Conservation (phyloP, 2,888 invertebrate genomes). For the Chrysomela aeneicollis region DNA sequence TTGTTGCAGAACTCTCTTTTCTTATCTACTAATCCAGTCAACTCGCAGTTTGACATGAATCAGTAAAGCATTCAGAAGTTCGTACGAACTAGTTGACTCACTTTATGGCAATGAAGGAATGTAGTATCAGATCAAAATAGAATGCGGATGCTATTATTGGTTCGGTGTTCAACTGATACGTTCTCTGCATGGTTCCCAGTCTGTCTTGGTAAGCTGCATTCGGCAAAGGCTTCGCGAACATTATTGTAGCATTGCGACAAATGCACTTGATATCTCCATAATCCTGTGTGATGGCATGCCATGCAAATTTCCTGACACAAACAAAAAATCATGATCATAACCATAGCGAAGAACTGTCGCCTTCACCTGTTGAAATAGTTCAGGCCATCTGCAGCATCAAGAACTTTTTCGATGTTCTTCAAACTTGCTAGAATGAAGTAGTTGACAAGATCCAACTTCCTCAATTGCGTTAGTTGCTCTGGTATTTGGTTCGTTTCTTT, state of each 20-base stretch:
- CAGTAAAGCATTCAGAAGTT: no score
- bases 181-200: slow-evolving; percentile 73
- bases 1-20: not conserved
- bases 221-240: slow-evolving; percentile 77
- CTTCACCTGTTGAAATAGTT: slow-evolving; percentile 70
- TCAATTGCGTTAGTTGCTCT: slow-evolving; percentile 74
- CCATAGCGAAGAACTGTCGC: not conserved
- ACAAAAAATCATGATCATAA: not conserved
- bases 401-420: slow-evolving; percentile 68
- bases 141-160: slow-evolving; percentile 84
- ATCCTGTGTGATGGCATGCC: slow-evolving; percentile 84
- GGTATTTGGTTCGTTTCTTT: slow-evolving; percentile 64
- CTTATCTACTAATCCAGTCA: not conserved
- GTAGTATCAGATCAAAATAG: slow-evolving; percentile 84
- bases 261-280: slow-evolving; percentile 77
- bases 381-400: slow-evolving; percentile 71
- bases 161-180: slow-evolving; percentile 74
- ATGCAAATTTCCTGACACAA: slow-evolving; percentile 65
- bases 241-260: slow-evolving; percentile 79
- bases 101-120: slow-evolving; percentile 78
- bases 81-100: no score
- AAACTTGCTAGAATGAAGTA: slow-evolving; percentile 85
- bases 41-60: no score
- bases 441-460: slow-evolving; percentile 87
- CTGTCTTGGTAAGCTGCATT: slow-evolving; percentile 75